phyloP scores from a whole-genome alignment of 2,888 invertebrate species.

The Papilio protenor region DNA sequence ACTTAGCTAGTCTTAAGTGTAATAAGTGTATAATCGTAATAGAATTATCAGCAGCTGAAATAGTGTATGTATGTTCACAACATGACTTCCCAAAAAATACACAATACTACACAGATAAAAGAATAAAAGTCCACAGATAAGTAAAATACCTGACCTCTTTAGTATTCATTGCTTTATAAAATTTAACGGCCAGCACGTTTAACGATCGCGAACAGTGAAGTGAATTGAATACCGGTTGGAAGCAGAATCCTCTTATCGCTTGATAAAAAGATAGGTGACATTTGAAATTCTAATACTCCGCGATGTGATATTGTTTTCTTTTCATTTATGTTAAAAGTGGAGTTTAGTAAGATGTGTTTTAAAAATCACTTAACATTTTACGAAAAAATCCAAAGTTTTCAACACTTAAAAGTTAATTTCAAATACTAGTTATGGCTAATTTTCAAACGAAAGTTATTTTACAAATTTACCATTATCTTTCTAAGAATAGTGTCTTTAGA shows the following conservation, averaged over 20 bases:
- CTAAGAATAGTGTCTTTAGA: background rate
- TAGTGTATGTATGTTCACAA: too few species aligned
- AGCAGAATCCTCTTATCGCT: constrained; percentile 34
- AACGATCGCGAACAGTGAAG: constrained; percentile 32
- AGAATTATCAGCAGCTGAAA: too few species aligned
- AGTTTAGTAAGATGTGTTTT: background rate
- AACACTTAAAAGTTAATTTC: too few species aligned
- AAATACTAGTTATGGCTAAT: too few species aligned
- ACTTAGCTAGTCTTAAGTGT: too few species aligned
- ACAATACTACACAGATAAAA: constrained; percentile 8
- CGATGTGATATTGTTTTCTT: constrained; percentile 3
- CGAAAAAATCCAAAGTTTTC: too few species aligned
- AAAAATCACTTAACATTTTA: background rate
- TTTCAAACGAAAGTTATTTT: background rate
- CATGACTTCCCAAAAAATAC: background rate
- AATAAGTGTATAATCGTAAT: too few species aligned
- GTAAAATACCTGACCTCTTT: constrained; percentile 10
- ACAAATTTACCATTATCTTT: background rate
- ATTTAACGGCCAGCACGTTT: constrained; percentile 15
- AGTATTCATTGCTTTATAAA: constrained; percentile 22
- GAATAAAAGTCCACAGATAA: background rate
- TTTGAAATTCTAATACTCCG: constrained; percentile 10
- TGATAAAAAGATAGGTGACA: constrained; percentile 20
- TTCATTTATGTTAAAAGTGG: background rate
- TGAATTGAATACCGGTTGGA: constrained; percentile 30